Evolutionary conservation across 2,113 vertebrate genomes (phyloP).

Genomic region (Salvelinus sp.): DNA sequence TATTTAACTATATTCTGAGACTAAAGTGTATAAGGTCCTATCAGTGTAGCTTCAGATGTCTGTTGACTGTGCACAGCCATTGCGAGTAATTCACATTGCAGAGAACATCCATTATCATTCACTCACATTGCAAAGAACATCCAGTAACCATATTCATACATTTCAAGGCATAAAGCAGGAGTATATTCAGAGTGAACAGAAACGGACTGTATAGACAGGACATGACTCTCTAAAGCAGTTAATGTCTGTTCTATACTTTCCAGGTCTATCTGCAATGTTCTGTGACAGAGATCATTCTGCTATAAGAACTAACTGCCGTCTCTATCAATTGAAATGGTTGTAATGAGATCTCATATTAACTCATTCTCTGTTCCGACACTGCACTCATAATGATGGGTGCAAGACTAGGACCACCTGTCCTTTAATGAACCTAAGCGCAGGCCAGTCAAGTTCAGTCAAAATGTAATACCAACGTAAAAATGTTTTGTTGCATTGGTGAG

Average conservation of each 20-base stretch:
- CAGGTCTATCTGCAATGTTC: slow-evolving; percentile 1
- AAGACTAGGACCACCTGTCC: neutral
- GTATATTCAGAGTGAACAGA: neutral
- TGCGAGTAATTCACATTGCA: slow-evolving; percentile 1
- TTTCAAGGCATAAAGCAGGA: neutral
- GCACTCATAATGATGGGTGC: neutral
- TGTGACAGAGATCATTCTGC: neutral
- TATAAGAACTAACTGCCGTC: neutral
- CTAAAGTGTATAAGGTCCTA: neutral
- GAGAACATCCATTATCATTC: neutral
- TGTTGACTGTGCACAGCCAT: neutral
- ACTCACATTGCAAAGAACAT: neutral
- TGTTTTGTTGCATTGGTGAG: neutral
- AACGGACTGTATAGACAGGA: neutral
- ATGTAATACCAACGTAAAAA: slow-evolving; percentile 8
- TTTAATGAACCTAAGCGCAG: neutral
- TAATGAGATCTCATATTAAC: neutral
- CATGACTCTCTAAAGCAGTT: neutral
- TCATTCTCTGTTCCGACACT: neutral
- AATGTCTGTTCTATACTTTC: neutral
- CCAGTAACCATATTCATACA: neutral
- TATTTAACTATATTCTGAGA: neutral
- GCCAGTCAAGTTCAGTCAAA: slow-evolving; percentile 3
- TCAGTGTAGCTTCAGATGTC: neutral
- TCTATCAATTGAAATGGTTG: neutral